phyloP scores from a whole-genome alignment of 2,888 invertebrate species.

The Lordiphosa fenestrarum region DNA sequence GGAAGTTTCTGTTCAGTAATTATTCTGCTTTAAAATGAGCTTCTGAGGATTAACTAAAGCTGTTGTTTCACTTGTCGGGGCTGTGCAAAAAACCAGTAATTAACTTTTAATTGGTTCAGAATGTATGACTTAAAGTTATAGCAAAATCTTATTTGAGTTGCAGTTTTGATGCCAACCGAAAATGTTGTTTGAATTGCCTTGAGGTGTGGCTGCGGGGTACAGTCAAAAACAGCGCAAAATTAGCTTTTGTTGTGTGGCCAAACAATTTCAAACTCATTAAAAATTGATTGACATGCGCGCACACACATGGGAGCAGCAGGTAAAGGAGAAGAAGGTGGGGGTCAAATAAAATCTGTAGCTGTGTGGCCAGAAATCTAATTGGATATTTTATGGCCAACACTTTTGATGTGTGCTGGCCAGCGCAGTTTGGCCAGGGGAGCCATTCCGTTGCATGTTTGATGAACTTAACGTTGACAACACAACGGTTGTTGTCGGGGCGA shows the following conservation, averaged over 20 bases:
- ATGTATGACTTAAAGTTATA: too few species aligned
- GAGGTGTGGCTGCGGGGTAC: too few species aligned
- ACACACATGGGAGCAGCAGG: constrained; percentile 14
- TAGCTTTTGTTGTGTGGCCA: constrained; percentile 31
- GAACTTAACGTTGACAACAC: constrained; percentile 52
- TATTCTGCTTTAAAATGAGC: too few species aligned
- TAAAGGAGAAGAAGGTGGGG: neutral
- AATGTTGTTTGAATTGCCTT: too few species aligned
- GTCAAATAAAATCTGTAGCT: constrained; percentile 43
- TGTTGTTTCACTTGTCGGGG: too few species aligned
- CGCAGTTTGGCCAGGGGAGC: constrained; percentile 49
- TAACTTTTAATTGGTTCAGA: too few species aligned
- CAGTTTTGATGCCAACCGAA: too few species aligned
- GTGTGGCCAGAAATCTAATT: constrained; percentile 65
- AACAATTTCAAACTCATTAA: constrained; percentile 77
- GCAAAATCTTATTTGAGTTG: too few species aligned
- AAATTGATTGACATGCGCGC: constrained; percentile 68
- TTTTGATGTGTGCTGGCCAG: constrained; percentile 56
- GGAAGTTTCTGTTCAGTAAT: too few species aligned
- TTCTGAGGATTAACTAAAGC: too few species aligned
- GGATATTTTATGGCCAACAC: constrained; percentile 71
- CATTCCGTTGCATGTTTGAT: constrained; percentile 70
- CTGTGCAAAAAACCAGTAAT: too few species aligned
- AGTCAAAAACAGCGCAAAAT: constrained; percentile 21
- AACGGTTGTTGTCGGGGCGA: constrained; percentile 10